Conservation (phyloP, 2,888 invertebrate genomes). For the Bruchidius siliquastri region DNA sequence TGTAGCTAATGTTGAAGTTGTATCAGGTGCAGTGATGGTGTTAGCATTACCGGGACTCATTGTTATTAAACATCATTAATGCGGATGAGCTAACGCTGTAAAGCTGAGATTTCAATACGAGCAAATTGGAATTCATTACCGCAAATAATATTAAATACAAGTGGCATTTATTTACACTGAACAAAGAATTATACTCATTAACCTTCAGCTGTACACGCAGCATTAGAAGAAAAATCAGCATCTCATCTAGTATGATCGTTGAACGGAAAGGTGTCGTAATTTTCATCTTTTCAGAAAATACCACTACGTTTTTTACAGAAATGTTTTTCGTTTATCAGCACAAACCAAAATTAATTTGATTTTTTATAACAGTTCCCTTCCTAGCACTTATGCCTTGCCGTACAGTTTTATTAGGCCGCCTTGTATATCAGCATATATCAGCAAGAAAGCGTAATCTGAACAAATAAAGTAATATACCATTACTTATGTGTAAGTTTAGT, state of each 20-base stretch:
- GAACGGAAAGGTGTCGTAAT: neutral
- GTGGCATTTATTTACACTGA: neutral
- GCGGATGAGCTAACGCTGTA: neutral
- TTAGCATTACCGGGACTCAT: neutral
- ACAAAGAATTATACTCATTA: neutral
- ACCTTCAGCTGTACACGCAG: neutral
- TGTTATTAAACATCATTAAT: neutral
- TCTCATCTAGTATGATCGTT: neutral
- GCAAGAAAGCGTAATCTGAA: neutral
- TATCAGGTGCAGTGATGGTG: neutral
- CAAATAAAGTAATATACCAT: neutral
- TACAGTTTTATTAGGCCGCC: neutral
- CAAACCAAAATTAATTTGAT: too few relatives aligned
- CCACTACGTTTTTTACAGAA: too few relatives aligned
- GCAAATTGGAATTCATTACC: neutral
- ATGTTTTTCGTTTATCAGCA: too few relatives aligned
- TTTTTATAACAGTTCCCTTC: too few relatives aligned
- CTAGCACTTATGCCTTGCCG: too few relatives aligned
- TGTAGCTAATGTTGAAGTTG: neutral
- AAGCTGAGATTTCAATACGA: neutral
- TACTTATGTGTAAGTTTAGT: neutral
- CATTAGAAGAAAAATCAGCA: neutral
- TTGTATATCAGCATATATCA: neutral
- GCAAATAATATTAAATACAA: neutral
- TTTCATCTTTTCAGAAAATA: too few relatives aligned